A percentile compares a stretch with the other conserved stretches of the same genome.
These are phyloP conservation scores for Temnothorax ravouxi DNA, from an alignment of 2,888 invertebrate species.

Conservation along the genomic window DNA sequence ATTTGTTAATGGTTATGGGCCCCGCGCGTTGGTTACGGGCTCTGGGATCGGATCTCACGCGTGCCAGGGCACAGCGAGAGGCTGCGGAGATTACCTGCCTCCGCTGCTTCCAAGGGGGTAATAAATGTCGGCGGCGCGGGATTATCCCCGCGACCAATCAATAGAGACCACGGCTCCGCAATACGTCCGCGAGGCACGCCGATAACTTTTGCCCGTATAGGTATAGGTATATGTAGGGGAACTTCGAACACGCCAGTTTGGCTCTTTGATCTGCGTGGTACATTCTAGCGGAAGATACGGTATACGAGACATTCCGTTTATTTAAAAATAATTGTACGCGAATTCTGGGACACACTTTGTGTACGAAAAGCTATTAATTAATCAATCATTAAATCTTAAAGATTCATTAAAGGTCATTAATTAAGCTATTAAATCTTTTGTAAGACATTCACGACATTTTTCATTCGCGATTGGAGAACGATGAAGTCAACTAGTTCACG, in stretches of 20 bases:
- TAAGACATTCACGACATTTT: background rate
- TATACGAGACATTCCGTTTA: background rate
- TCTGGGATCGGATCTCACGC: slow-evolving; percentile 57
- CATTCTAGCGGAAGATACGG: background rate
- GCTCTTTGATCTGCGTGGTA: background rate
- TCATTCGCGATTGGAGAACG: background rate
- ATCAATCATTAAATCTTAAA: background rate
- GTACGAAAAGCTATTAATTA: background rate
- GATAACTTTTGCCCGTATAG: slow-evolving; percentile 44
- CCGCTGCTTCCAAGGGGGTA: slow-evolving; percentile 72
- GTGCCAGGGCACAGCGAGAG: slow-evolving; percentile 59
- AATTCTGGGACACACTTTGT: background rate
- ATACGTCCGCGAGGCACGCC: slow-evolving; percentile 59
- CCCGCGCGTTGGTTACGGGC: slow-evolving; percentile 57
- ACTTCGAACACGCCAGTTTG: background rate
- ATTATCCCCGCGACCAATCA: slow-evolving; percentile 75
- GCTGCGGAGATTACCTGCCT: slow-evolving; percentile 77
- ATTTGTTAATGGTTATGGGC: slow-evolving; percentile 80
- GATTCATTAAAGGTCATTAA: background rate
- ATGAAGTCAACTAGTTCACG: background rate
- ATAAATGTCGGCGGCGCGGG: slow-evolving; percentile 79
- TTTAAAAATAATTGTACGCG: background rate
- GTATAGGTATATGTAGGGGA: background rate
- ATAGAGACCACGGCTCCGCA: slow-evolving; percentile 68
- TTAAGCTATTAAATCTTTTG: background rate